Evolutionary conservation across 92 coral and sea anemone species (phyloP).

Genomic region (Phenganax subtilis): DNA sequence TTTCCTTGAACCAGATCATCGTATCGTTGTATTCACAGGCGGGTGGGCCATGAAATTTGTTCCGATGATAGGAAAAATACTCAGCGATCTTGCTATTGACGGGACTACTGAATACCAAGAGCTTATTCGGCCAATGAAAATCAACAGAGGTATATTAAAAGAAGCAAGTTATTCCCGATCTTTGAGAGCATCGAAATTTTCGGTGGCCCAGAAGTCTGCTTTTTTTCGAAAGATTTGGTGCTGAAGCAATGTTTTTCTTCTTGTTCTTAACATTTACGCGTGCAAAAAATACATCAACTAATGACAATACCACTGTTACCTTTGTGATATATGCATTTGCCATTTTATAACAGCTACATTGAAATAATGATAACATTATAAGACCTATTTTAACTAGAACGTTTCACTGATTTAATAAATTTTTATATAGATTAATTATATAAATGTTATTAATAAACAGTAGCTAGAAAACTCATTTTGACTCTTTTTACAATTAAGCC

Average conservation of each 20-base stretch:
- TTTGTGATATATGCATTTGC: too few species aligned
- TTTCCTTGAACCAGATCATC: constrained; percentile 42
- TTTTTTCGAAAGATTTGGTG: constrained; percentile 19
- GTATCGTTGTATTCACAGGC: constrained; percentile 50
- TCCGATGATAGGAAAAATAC: constrained; percentile 49
- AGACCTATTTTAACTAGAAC: too few species aligned
- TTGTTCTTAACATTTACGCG: too few species aligned
- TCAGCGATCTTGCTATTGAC: constrained; percentile 46
- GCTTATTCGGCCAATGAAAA: constrained; percentile 47
- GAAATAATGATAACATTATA: too few species aligned
- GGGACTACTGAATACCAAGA: constrained; percentile 44
- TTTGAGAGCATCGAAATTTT: not conserved
- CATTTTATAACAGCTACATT: too few species aligned
- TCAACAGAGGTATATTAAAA: constrained; percentile 45
- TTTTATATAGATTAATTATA: too few species aligned
- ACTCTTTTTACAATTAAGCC: too few species aligned
- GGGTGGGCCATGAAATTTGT: constrained; percentile 54
- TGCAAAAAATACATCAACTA: too few species aligned
- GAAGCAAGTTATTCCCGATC: not conserved
- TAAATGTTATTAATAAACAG: too few species aligned
- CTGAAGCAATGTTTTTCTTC: not conserved
- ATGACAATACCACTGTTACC: too few species aligned
- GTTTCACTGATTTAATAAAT: too few species aligned
- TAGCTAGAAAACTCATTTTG: too few species aligned
- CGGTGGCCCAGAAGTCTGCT: not conserved